phyloP scores from a whole-genome alignment of 2,888 invertebrate species.

The Listrodromus nycthemerus region DNA sequence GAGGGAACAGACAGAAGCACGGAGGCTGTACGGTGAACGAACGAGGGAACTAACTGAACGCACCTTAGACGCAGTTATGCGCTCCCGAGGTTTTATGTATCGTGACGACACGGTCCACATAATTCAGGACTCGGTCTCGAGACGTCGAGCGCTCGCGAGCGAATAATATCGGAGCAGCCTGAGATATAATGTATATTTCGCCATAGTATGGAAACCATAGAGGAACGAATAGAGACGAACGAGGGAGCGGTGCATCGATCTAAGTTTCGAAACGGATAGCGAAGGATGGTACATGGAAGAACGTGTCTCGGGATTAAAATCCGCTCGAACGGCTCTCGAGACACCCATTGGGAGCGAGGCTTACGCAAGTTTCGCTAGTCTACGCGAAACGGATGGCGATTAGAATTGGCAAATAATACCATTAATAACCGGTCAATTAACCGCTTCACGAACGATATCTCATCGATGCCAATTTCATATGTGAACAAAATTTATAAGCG shows the following conservation, averaged over 20 bases:
- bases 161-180: slow-evolving; percentile 7
- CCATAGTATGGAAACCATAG: slow-evolving; percentile 18
- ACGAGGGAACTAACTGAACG: slow-evolving; percentile 64
- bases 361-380: too few species aligned
- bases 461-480: neutral
- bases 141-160: slow-evolving; percentile 23
- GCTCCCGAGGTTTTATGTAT: slow-evolving; percentile 66
- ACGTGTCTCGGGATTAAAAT: neutral
- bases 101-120: slow-evolving; percentile 71
- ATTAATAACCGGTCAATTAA: too few species aligned
- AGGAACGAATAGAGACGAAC: slow-evolving; percentile 39
- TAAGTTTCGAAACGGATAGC: slow-evolving; percentile 57
- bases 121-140: slow-evolving; percentile 68
- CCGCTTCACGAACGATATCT: too few species aligned
- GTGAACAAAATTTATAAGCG: too few species aligned
- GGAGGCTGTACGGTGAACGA: slow-evolving; percentile 17
- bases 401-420: too few species aligned
- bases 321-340: too few species aligned
- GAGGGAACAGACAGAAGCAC: slow-evolving; percentile 28
- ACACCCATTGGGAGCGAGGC: too few species aligned
- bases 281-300: slow-evolving; percentile 25
- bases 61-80: slow-evolving; percentile 74
- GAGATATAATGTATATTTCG: neutral
- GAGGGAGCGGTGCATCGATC: slow-evolving; percentile 55
- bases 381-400: too few species aligned